Evolutionary conservation across 2,888 invertebrate species (phyloP).

Genomic region (Nymphalis polychloros): DNA sequence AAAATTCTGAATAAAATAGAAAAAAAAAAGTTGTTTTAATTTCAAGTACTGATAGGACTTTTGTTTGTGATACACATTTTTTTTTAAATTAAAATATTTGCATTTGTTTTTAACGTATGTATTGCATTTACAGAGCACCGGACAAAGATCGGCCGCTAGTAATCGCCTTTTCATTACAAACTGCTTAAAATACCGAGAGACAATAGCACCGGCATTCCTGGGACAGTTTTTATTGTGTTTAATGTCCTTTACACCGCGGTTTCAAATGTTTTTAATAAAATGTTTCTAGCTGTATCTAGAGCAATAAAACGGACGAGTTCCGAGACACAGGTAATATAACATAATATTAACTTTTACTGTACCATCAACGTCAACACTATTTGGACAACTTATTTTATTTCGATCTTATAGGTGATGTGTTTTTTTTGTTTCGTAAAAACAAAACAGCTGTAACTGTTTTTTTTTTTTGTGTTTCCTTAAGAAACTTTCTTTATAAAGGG

Average conservation of each 20-base stretch:
- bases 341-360: conserved; percentile 3
- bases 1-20: too few species aligned
- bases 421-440: not conserved
- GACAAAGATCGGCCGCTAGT: conserved; percentile 49
- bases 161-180: conserved; percentile 68
- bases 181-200: conserved; percentile 67
- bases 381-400: not conserved
- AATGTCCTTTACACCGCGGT: conserved; percentile 30
- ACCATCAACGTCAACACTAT: not conserved
- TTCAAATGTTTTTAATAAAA: conserved; percentile 35
- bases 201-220: conserved; percentile 38
- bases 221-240: conserved; percentile 40
- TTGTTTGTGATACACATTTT: not conserved
- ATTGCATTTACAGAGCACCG: conserved; percentile 40
- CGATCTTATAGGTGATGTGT: not conserved
- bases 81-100: not conserved
- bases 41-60: not conserved
- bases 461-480: too few species aligned
- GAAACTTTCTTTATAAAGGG: not conserved
- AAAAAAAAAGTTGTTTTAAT: too few species aligned
- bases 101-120: conserved; percentile 37
- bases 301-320: conserved; percentile 25
- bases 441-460: not conserved
- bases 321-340: conserved; percentile 17
- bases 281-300: conserved; percentile 27